Conservation (phyloP, 2,797 vertebrate species). For the Paratrypauchen microcephalus region DNA sequence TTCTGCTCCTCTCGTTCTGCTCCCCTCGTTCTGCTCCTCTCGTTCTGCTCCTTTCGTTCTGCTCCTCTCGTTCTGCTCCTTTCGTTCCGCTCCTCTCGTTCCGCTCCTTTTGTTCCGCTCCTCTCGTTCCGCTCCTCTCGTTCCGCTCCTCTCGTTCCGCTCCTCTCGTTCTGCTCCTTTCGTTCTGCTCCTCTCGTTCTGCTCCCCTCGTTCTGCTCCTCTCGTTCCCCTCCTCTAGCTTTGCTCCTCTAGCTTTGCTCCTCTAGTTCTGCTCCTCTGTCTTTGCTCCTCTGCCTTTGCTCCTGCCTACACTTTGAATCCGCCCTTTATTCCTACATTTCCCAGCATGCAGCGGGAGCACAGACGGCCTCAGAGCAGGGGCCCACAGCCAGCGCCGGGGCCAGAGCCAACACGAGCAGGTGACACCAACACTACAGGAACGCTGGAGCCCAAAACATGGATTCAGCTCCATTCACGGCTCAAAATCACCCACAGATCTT, state of each 20-base stretch:
- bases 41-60: too few species aligned
- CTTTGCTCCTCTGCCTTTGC: background rate
- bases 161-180: background rate
- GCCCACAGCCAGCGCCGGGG: constrained; percentile 17
- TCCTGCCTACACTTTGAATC: constrained; percentile 15
- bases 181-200: background rate
- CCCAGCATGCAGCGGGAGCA: constrained; percentile 37
- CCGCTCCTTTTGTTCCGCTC: background rate
- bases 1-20: too few species aligned
- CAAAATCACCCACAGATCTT: too few species aligned
- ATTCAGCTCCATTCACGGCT: too few species aligned
- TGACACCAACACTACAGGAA: background rate
- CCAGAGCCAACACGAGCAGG: background rate
- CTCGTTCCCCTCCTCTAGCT: background rate
- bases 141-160: background rate
- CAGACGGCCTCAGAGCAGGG: constrained; percentile 38
- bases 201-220: background rate
- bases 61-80: too few species aligned
- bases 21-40: too few species aligned
- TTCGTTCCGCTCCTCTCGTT: background rate
- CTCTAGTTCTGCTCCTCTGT: background rate
- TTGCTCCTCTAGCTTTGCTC: background rate
- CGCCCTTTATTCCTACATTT: constrained; percentile 30
- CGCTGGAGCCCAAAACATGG: too few species aligned
- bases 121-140: background rate